phyloP scores from a whole-genome alignment of 2,113 vertebrate genomes.

The Tylochromis polylepis region DNA sequence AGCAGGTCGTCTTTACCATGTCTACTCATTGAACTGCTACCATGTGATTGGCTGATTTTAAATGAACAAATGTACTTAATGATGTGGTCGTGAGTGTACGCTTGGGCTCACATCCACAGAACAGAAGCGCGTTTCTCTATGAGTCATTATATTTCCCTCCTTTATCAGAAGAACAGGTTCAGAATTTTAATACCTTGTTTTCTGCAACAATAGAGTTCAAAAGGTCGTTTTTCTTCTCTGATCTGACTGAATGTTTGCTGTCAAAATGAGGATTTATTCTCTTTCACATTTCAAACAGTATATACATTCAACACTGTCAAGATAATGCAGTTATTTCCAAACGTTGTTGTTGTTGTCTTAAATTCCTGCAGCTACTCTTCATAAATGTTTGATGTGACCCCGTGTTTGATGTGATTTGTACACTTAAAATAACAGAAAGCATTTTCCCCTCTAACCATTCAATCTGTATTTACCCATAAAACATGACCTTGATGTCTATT shows the following conservation, averaged over 20 bases:
- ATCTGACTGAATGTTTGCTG: constrained; percentile 16
- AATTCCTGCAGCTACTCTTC: neutral
- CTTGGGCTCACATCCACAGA: neutral
- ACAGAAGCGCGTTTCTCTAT: neutral
- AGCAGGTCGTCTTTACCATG: neutral
- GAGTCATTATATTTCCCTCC: neutral
- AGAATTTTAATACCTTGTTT: neutral
- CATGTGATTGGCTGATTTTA: neutral
- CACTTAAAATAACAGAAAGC: neutral
- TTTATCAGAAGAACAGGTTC: neutral
- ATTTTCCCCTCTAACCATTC: neutral
- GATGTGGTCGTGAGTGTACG: neutral
- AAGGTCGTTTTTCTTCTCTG: neutral
- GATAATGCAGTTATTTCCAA: neutral
- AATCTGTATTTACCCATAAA: neutral
- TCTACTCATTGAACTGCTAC: neutral
- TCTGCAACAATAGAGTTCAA: neutral
- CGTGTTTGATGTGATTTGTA: neutral
- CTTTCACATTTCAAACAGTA: neutral
- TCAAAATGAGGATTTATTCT: neutral
- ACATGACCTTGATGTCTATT: neutral
- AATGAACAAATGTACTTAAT: neutral
- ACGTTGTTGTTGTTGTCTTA: neutral
- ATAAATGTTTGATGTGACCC: neutral
- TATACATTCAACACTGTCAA: neutral